Evolutionary conservation across 2,888 invertebrate genomes (phyloP).

Genomic region (Scaptomyza flava): DNA sequence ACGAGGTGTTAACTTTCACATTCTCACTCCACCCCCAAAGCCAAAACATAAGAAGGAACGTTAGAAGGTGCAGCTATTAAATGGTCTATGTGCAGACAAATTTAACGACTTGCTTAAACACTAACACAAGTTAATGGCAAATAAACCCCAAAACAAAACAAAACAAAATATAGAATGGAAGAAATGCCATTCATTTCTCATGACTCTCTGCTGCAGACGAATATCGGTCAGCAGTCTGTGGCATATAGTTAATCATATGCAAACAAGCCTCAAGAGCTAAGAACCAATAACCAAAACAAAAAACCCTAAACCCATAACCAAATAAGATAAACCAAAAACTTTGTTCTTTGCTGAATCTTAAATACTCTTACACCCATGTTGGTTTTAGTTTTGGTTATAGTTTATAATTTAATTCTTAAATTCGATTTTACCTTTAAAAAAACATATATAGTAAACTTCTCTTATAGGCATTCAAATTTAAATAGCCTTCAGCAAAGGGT

Average conservation of each 20-base stretch:
- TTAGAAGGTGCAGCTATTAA: constrained; percentile 53
- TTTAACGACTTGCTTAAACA: constrained; percentile 74
- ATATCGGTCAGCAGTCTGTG: constrained; percentile 64
- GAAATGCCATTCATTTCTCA: constrained; percentile 42
- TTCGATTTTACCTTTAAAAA: too few species aligned
- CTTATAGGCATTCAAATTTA: too few species aligned
- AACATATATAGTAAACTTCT: too few species aligned
- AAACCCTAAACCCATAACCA: constrained; percentile 28
- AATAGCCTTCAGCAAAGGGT: too few species aligned
- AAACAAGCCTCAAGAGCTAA: constrained; percentile 26
- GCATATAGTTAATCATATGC: constrained; percentile 48
- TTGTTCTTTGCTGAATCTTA: not conserved
- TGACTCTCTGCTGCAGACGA: constrained; percentile 32
- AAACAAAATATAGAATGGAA: not conserved
- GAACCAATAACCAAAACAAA: constrained; percentile 38
- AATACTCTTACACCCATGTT: not conserved
- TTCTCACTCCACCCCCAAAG: constrained; percentile 19
- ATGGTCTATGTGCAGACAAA: constrained; percentile 45
- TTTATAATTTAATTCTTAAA: too few species aligned
- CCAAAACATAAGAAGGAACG: not conserved
- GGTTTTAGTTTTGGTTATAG: too few species aligned
- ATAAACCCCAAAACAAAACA: constrained; percentile 60
- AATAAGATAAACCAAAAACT: not conserved
- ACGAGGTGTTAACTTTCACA: constrained; percentile 74
- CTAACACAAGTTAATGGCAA: constrained; percentile 59